A percentile compares a stretch with the other conserved stretches of the same genome.
Conservation (phyloP, 2,113 vertebrate species). For the Sylvia atricapilla region DNA sequence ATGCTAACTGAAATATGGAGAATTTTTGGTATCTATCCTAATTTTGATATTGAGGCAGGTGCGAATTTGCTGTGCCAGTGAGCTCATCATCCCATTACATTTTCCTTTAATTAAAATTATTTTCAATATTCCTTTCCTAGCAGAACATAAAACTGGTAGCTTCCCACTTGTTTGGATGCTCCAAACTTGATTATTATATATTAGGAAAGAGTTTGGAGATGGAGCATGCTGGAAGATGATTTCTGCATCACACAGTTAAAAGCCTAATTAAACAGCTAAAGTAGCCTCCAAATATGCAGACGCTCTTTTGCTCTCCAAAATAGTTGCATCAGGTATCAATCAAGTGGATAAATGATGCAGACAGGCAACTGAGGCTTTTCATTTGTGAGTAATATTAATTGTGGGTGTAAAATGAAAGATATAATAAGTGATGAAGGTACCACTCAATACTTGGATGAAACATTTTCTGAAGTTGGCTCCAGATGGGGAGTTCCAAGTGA, state of each 20-base stretch:
- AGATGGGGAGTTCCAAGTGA: not conserved
- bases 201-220: not conserved
- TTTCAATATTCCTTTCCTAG: not conserved
- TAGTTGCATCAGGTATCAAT: constrained; percentile 36
- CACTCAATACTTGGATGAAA: constrained; percentile 2
- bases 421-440: constrained; percentile 15
- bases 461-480: not conserved
- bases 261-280: not conserved
- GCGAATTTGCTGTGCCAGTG: not conserved
- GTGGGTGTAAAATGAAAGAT: constrained; percentile 56
- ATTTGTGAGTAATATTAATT: constrained; percentile 42
- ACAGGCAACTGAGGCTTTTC: not conserved
- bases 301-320: not conserved
- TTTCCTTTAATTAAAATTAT: not conserved
- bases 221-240: not conserved
- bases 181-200: not conserved
- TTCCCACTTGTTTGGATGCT: not conserved
- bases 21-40: not conserved
- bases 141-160: not conserved
- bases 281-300: constrained; percentile 1
- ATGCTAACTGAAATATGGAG: not conserved
- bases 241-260: not conserved
- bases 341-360: constrained; percentile 19
- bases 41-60: not conserved
- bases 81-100: not conserved